Percentiles rank a stretch among this genome's conserved stretches.
Evolutionary conservation across 1,140 invertebrate species (phyloP).

Genomic region (Papilio machaon): DNA sequence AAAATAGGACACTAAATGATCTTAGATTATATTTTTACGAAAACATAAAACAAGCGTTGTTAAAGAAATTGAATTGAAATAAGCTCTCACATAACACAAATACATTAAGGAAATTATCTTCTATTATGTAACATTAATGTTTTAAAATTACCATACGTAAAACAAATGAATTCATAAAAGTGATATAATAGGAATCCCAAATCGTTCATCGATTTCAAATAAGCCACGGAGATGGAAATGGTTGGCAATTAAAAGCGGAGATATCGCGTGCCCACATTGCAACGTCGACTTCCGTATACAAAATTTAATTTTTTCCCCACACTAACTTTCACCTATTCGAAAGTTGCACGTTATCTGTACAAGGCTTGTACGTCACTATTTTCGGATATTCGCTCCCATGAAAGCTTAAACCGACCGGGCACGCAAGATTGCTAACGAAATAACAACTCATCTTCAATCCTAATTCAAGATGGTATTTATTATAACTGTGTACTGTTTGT

Average conservation of each 20-base stretch:
- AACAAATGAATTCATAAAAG: background rate
- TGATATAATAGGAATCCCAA: constrained; percentile 8
- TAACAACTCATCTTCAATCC: background rate
- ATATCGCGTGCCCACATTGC: constrained; percentile 49
- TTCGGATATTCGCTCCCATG: constrained; percentile 49
- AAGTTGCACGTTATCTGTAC: constrained; percentile 46
- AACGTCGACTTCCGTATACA: constrained; percentile 56
- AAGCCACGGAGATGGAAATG: constrained; percentile 21
- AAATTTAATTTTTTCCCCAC: constrained; percentile 57
- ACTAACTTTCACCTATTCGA: constrained; percentile 63
- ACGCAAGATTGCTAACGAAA: background rate
- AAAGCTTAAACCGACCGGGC: constrained; percentile 41
- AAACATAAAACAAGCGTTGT: background rate
- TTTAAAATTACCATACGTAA: background rate
- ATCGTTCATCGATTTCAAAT: constrained; percentile 29
- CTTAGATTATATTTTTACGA: background rate
- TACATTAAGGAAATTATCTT: background rate
- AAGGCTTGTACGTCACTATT: constrained; percentile 47
- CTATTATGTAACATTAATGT: background rate
- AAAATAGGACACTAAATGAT: background rate
- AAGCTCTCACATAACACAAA: background rate
- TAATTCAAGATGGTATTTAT: background rate
- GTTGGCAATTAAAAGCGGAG: constrained; percentile 44
- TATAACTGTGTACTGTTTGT: no score
- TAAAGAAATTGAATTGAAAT: background rate